Conservation (phyloP, 2,888 invertebrate species). For the Spodoptera picta region DNA sequence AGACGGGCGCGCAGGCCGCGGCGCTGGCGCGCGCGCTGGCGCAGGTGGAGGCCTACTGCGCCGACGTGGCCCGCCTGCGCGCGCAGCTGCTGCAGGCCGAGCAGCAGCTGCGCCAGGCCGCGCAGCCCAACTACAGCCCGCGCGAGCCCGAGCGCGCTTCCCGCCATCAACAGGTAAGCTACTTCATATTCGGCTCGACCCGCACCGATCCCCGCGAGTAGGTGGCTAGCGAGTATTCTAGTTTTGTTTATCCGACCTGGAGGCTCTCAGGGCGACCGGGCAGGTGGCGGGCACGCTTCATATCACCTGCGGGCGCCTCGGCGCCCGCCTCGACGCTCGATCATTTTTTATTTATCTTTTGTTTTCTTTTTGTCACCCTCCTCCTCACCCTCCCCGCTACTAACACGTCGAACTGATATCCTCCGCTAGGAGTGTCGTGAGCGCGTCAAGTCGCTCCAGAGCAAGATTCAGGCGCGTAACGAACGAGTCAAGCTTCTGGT, state of each 20-base stretch:
- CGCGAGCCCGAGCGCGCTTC: conserved; percentile 94
- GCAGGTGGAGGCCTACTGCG: conserved; percentile 96
- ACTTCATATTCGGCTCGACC: conserved; percentile 37
- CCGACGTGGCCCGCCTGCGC: conserved; percentile 95
- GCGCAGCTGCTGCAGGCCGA: conserved; percentile 96
- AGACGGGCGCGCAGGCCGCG: conserved; percentile 90
- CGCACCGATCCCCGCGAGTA: conserved; percentile 67
- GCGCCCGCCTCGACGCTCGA: conserved; percentile 57
- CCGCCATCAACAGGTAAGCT: conserved; percentile 96
- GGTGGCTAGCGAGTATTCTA: conserved; percentile 81
- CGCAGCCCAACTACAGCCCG: conserved; percentile 95
- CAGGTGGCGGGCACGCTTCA: conserved; percentile 69
- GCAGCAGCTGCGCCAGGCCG: conserved; percentile 94
- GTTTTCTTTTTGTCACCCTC: conserved; percentile 82
- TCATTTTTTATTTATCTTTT: conserved; percentile 74
- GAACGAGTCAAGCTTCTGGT: conserved; percentile 96
- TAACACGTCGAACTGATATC: conserved; percentile 83
- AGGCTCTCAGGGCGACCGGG: conserved; percentile 68
- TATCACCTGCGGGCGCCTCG: conserved; percentile 69
- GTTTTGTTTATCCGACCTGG: conserved; percentile 74
- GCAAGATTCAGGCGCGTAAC: conserved; percentile 95
- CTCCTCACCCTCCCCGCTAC: conserved; percentile 75
- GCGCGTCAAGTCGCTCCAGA: conserved; percentile 95
- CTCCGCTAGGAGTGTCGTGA: conserved; percentile 94
- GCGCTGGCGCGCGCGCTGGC: conserved; percentile 92